Evolutionary conservation across 2,113 vertebrate species (phyloP), one percentile per base, ranked within the genome.

Genomic region (Telmatochromis sp.): DNA sequence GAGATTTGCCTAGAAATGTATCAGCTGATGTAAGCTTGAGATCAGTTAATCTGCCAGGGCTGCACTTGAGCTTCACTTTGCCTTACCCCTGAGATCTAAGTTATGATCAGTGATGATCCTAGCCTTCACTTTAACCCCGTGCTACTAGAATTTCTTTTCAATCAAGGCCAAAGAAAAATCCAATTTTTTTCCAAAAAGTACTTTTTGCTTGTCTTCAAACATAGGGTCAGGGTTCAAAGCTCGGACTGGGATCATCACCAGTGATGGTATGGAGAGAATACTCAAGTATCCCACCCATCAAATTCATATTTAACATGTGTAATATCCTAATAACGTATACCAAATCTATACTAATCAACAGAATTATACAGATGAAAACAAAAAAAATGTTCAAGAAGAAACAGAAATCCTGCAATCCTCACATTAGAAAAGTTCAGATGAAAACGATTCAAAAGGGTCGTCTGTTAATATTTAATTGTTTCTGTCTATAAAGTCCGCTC

Each of bases 261-360:
- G 8, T 11, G 40, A 45, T 17, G 68, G 58, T 35, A 35, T 35
- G 58, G 58, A n/a, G 3, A 17, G 14, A 75, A 75, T 19, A 28
- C 40, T 28, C 42, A 11, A 73, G 8, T 47, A 19, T 19, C 21
- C 26, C 0, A 75, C 42, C 23, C 4, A 28, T 0, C 23, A 47
- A 50, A 75, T 50, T 47, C 68, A 28, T 73, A 73, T 73, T 73
- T 73, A 47, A 73, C 21, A 73, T 47, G 21, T 47, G 68, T 7
- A 45, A 73, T 26, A 45, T 7, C 65, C 31, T 73, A 45, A 47
- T 28, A 47, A 45, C 0, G 1, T 73, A 19, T 26, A 75, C 3
- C 0, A 75, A 50, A 75, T 50, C 42, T 35, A 63, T 7, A 63
- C 58, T 7, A 4, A 47, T 28, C 4, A 11, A 47, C 71, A 47